These are phyloP conservation scores for Alosa sapidissima DNA, from an alignment of 2,797 vertebrate genomes.

Conservation along the genomic window DNA sequence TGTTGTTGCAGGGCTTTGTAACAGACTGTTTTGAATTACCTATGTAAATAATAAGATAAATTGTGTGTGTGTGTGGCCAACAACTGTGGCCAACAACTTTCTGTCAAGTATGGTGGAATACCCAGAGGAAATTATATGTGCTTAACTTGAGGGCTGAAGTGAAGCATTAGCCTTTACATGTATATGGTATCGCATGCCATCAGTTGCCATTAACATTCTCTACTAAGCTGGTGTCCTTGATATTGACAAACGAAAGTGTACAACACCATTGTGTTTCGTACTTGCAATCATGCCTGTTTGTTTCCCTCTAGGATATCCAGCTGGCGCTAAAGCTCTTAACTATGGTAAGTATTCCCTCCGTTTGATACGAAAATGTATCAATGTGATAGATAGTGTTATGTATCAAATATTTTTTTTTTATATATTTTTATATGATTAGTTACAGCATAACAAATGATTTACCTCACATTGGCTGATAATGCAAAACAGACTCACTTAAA, in stretches of 20 bases:
- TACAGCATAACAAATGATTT: background rate
- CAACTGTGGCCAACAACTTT: too few species aligned
- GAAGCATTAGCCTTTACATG: background rate
- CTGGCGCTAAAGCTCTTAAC: conserved; percentile 3
- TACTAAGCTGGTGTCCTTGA: background rate
- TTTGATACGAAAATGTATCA: background rate
- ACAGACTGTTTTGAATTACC: background rate
- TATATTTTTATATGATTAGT: background rate
- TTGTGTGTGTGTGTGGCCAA: too few species aligned
- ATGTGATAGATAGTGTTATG: background rate
- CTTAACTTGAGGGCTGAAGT: background rate
- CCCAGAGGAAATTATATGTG: background rate
- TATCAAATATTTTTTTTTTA: background rate
- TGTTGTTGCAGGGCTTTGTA: background rate
- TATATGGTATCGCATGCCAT: background rate
- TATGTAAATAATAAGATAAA: conserved; percentile 23
- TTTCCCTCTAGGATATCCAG: background rate
- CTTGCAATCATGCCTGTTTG: background rate
- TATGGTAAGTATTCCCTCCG: background rate
- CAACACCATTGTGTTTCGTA: background rate
- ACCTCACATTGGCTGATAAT: background rate
- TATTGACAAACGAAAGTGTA: background rate
- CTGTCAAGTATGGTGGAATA: background rate
- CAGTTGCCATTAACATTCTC: background rate
- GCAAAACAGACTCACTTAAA: background rate